A percentile compares a stretch with the other conserved stretches of the same genome.
phyloP scores from a whole-genome alignment of 2,888 invertebrate genomes.

The Dryobotodes eremita region DNA sequence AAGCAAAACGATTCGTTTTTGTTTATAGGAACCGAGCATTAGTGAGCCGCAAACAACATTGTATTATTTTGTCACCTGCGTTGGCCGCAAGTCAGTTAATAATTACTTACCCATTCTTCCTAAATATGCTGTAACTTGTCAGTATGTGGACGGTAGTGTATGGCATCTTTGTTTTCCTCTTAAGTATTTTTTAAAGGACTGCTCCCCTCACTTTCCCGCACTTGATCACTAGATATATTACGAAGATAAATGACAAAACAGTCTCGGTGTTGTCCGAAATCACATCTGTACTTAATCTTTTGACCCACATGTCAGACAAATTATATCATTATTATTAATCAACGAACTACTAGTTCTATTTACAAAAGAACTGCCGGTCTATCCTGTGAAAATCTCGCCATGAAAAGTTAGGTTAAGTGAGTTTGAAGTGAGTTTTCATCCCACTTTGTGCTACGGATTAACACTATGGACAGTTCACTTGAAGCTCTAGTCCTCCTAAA shows the following conservation, averaged over 20 bases:
- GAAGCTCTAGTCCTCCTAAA: neutral
- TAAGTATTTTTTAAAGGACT: neutral
- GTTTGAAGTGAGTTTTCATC: neutral
- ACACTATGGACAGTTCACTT: neutral
- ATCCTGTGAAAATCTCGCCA: neutral
- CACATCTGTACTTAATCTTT: constrained; percentile 15
- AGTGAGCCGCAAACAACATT: too few relatives aligned
- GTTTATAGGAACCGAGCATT: neutral
- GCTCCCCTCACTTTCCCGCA: neutral
- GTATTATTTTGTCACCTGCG: neutral
- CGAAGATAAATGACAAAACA: constrained; percentile 40
- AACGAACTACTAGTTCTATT: neutral
- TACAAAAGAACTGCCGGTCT: neutral
- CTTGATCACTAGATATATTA: constrained; percentile 11
- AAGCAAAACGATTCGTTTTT: too few relatives aligned
- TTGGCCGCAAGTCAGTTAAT: neutral
- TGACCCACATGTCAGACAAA: constrained; percentile 45
- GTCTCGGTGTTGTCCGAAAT: constrained; percentile 32
- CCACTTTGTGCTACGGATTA: neutral
- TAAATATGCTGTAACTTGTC: neutral
- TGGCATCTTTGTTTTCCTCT: neutral
- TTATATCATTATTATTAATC: constrained; percentile 41
- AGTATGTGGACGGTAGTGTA: neutral
- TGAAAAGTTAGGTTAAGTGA: neutral
- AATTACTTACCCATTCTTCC: neutral